Percentiles rank a stretch among this genome's conserved stretches.
Conservation (phyloP, 2,797 vertebrate species). For the Helarctos malayanus region DNA sequence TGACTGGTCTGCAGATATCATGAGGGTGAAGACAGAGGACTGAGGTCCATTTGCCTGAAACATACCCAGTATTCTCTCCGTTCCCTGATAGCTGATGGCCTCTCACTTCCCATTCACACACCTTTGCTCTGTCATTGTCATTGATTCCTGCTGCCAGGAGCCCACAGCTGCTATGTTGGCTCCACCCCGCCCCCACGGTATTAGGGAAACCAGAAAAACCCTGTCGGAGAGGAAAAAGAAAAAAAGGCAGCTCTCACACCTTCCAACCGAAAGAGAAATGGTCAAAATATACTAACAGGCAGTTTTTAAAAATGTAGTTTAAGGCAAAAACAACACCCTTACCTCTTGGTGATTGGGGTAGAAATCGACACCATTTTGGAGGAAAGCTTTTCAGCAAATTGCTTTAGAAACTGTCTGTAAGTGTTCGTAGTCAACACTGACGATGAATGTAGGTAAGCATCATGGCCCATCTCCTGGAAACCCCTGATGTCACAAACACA, state of each 20-base stretch:
- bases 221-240: background rate
- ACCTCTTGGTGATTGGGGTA: background rate
- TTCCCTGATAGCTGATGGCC: background rate
- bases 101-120: too few relatives aligned
- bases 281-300: background rate
- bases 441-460: background rate
- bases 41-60: background rate
- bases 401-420: background rate
- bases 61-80: background rate
- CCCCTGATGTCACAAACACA: background rate
- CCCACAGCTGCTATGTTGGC: rapidly evolving
- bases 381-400: too few relatives aligned
- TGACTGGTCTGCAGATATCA: rapidly evolving
- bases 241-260: background rate
- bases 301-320: background rate
- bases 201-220: background rate
- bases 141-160: background rate
- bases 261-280: too few relatives aligned
- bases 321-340: background rate
- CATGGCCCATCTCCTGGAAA: background rate
- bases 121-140: background rate
- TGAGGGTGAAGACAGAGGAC: too few relatives aligned
- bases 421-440: rapidly evolving
- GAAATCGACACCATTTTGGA: rapidly evolving
- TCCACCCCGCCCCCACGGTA: rapidly evolving